Base-by-base conservation (phyloP, 2,888 invertebrate genomes). In the Scaptomyza reducta region DNA sequence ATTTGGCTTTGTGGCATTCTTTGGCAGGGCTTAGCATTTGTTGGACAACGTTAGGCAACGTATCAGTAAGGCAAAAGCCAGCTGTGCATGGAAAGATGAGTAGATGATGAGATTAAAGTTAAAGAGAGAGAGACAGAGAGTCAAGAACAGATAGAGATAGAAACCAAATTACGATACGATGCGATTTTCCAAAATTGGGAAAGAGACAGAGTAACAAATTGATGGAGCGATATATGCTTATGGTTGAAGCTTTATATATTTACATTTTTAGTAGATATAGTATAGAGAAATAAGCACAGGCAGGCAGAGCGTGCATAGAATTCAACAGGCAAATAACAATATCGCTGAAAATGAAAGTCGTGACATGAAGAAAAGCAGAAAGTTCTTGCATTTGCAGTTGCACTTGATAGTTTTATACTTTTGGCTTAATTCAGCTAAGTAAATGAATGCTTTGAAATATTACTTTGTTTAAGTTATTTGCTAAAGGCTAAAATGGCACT, bases 31-130 rank as follows among this genome's bases (percentile, higher is more conserved):
- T 81, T 90, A 90, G 77, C 83, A 82, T 88, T 86, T 88, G 69
- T 83, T 72, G 74, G 81, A 86, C 16, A 40, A 40, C 85, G 87
- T 87, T 57, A 89, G 81, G 80, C 90, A 90, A 83, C 90, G 77
- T 77, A 89, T 77, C 69, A 90, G 87, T 81, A 81, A 70, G 70
- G 83, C 74, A 78, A 90, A 90, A 75, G 88, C 82, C 90, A 90
- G 83, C 90, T 90, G 87, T 79, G 89, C 82, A 70, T 83, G 82
- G 67, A 72, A 87, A 87, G 60, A 79, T 67, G 62, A 64, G 64
- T 33, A 69, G 50, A 64, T 69, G 53, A 64, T 70, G 63, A 77
- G 65, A 66, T 62, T 60, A 70, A 33, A 68, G 49, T 62, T 45
- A 59, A 41, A 54, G 27, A 77, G 41, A 64, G 35, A 57, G 22